These are phyloP conservation scores for Triplophysa siluroides DNA, from an alignment of 2,113 vertebrate genomes.

Conservation along the genomic window DNA sequence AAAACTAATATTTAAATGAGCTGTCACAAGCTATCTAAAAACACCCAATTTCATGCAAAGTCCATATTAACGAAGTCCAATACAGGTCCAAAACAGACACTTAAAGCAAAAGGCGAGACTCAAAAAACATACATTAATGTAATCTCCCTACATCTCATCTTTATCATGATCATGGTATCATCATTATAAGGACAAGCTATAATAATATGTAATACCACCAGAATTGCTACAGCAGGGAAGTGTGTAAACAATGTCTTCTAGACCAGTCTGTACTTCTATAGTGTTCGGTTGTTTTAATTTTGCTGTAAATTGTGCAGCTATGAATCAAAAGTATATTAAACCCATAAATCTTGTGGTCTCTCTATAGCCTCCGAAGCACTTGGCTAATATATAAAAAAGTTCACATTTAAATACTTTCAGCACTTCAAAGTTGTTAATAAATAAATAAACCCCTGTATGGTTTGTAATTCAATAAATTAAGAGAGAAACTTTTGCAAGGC, in stretches of 20 bases:
- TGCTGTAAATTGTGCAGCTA: background rate
- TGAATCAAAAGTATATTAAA: conserved; percentile 20
- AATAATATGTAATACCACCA: background rate
- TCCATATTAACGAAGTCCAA: background rate
- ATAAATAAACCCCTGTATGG: too few species aligned
- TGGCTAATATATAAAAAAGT: too few species aligned
- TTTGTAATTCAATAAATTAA: too few species aligned
- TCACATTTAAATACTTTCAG: too few species aligned
- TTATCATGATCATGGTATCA: too few species aligned
- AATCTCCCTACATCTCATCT: too few species aligned
- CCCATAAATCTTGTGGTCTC: background rate
- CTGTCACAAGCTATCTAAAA: background rate
- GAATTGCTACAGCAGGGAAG: background rate
- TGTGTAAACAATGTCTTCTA: background rate
- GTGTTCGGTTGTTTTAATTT: background rate
- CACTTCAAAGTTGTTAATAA: too few species aligned
- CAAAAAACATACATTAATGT: too few species aligned
- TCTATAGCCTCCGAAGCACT: background rate
- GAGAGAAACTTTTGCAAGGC: background rate
- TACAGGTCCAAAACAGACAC: too few species aligned
- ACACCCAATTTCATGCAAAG: background rate
- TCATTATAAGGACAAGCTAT: background rate
- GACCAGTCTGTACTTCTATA: too few species aligned
- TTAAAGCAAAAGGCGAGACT: too few species aligned
- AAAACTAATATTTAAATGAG: background rate